Base-by-base conservation (phyloP, 1,140 invertebrate species). In the Lordiphosa collinella region DNA sequence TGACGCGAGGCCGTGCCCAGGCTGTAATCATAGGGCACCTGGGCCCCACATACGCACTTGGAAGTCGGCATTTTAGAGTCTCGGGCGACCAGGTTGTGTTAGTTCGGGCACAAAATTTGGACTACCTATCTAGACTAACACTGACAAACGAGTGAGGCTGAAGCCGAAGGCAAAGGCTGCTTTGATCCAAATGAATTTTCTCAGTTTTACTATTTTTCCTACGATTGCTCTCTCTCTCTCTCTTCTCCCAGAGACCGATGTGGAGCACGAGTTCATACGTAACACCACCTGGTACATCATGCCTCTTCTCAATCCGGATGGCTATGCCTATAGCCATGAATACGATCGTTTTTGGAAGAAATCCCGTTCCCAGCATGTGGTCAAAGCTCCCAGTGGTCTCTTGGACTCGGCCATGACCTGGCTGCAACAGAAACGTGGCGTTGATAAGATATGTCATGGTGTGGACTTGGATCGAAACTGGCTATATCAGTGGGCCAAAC, bases 301-400 rank as follows among this genome's bases (percentile, higher is more conserved):
- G 71, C 94, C 95, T 0, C 91, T 95, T 7, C 89, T 92, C 11
- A 96, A 96, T 90, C 95, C 95, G 0, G 95, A 96, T 80, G 95
- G 95, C 1, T 95, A 96, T 84, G 94, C 94, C 65, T 95, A 92
- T 74, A 93, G 93, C 48, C 93, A 94, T 76, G 92, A 91, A 82
- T 91, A 92, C 82, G 91, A 95, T 80, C 90, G 94, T 1, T 90
- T 96, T n/a, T 96, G 95, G 95, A 91, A 93, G 43, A 96, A 96
- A 90, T 95, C 93, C 4, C 90, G 93, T 16, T 93, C 93, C 12
- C 90, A 90, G 52, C 90, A 91, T 35, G 52, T 76, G 51, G 47
- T 71, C 0, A 74, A 72, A 1, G 13, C 71, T 0, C 52, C 62
- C 0, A 60, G 44, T 1, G 80, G 86, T 32, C 54, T 89, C n/a